phyloP scores from a whole-genome alignment of 1,140 invertebrate genomes.

The Orchestia grillus region DNA sequence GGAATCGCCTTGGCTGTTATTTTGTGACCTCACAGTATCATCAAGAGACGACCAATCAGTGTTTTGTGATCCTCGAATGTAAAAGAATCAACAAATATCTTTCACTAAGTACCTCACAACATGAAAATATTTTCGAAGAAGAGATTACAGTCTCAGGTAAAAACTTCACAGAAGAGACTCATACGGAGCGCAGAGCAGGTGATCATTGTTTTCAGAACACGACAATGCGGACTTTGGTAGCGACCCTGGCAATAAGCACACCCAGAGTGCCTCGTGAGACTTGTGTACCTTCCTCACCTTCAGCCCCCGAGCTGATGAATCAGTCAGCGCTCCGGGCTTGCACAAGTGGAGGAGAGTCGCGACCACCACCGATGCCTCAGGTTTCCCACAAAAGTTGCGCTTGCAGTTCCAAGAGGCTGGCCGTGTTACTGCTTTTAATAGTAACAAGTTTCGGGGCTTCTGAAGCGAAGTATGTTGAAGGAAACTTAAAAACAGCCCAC shows the following conservation, averaged over 20 bases:
- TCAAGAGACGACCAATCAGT: neutral
- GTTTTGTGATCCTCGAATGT: neutral
- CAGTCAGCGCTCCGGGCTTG: too few relatives aligned
- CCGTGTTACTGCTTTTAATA: neutral
- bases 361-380: neutral
- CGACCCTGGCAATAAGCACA: neutral
- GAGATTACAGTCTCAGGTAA: neutral
- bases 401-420: neutral
- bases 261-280: neutral
- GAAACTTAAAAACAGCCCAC: conserved; percentile 12
- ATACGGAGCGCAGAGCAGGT: neutral
- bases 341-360: neutral
- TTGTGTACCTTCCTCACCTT: neutral
- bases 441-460: neutral
- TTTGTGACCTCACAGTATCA: neutral
- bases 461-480: conserved; percentile 27
- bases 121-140: neutral
- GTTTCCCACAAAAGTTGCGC: neutral
- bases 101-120: neutral
- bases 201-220: neutral
- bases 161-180: neutral
- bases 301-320: neutral
- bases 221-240: neutral
- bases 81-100: neutral
- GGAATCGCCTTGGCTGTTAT: neutral